Evolutionary conservation across 2,797 vertebrate species (phyloP).

Genomic region (Oreonectes daqikongensis): DNA sequence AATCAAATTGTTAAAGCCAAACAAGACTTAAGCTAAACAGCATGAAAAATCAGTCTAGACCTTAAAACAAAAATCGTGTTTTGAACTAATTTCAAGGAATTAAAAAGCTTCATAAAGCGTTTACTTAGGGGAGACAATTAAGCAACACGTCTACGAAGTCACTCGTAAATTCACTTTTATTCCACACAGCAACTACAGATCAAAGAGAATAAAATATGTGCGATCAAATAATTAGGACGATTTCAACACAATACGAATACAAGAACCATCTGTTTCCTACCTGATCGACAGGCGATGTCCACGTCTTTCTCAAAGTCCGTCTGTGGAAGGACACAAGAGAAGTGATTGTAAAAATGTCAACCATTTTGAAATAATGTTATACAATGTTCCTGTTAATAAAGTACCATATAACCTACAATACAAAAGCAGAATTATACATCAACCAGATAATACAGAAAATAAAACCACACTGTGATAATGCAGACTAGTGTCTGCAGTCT

Average conservation of each 20-base stretch:
- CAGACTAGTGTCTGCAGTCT: conserved; percentile 6
- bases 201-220: conserved; percentile 27
- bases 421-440: background rate
- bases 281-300: conserved; percentile 99
- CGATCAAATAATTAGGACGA: conserved; percentile 51
- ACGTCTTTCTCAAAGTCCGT: conserved; percentile 99
- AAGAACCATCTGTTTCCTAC: conserved; percentile 78
- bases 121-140: conserved; percentile 48
- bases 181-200: conserved; percentile 3
- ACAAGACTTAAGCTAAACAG: background rate
- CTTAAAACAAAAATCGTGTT: conserved; percentile 26
- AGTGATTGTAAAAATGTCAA: too few relatives aligned
- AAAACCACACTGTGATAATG: background rate
- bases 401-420: background rate
- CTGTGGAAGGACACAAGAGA: conserved; percentile 73
- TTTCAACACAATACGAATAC: conserved; percentile 58
- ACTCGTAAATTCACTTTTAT: background rate
- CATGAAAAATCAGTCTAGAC: conserved; percentile 9
- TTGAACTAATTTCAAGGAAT: background rate
- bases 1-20: background rate
- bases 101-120: conserved; percentile 15
- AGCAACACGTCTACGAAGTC: background rate
- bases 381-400: background rate
- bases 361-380: too few relatives aligned
- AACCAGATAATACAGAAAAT: too few relatives aligned